Evolutionary conservation across 2,797 vertebrate species (phyloP), one percentile per base, ranked within the genome.

Genomic region (Enteromius fasciolatus): DNA sequence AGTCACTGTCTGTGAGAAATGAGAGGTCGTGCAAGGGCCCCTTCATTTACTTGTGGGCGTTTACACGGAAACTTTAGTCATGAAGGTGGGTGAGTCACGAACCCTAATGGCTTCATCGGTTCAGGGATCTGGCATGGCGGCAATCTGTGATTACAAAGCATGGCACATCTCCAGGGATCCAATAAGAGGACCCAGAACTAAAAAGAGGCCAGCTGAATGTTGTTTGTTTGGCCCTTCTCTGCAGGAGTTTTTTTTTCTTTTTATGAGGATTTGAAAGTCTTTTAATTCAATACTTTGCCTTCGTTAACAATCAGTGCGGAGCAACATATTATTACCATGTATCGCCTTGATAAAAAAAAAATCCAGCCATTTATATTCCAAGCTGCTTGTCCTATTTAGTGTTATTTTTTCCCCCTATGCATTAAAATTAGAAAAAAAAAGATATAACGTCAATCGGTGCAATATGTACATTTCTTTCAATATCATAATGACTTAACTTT

Each of bases 121-220:
- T 83, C 75, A 84, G 77, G 70, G 76, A 69, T 82, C 83, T 84
- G 76, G 81, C 74, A 67, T 72, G 54, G 80, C 50, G 8, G 82
- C 80, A 83, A 83, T 84, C 86, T 73, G 66, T 86, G 85, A 88
- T 87, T 84, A 86, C 75, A 84, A 73, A 88, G 83, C 48, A 63
- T 72, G 79, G 81, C 82, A 78, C 77, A 86, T 80, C 84, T 84
- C 83, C 83, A 82, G 74, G 78, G 80, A 75, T 84, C 57, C 50
- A 74, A 76, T 75, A 75, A 84, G 78, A 84, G 63, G 18, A 84
- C 72, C 59, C 68, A 85, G 68, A 80, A 69, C 73, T 44, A 76
- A 52, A 44, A 81, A 59, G 66, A 66, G 72, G 78, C 57, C 66
- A 25, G 52, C 28, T 63, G 69, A 59, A 59, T 14, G 23, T 36